Percentiles rank a stretch among this genome's conserved stretches.
Conservation (phyloP, 2,113 vertebrate genomes). For the Anarrhichthys ocellatus region DNA sequence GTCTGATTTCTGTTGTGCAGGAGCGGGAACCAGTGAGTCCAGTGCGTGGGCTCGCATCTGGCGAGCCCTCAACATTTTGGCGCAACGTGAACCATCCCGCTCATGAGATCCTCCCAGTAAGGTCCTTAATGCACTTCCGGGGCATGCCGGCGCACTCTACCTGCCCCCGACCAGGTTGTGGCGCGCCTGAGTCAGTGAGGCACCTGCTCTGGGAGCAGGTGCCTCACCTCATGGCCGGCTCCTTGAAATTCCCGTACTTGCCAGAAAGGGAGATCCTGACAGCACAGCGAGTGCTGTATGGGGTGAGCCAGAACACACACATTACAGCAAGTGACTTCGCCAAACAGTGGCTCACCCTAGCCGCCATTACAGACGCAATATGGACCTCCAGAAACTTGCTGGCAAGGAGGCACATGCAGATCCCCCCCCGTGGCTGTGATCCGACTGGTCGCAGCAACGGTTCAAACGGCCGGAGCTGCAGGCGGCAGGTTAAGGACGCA, state of each 20-base stretch:
- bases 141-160: not conserved
- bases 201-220: not conserved
- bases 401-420: conserved; percentile 42
- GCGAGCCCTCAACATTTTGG: no score
- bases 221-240: no score
- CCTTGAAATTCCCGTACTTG: not conserved
- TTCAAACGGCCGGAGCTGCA: not conserved
- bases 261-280: no score
- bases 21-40: conserved; percentile 22
- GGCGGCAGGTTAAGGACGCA: conserved; percentile 28
- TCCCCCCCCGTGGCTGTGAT: conserved; percentile 31
- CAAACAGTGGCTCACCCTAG: conserved; percentile 13
- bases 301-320: not conserved
- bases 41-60: no score
- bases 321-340: no score
- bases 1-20: conserved; percentile 7
- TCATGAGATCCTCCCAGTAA: not conserved
- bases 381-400: conserved; percentile 45
- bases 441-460: not conserved
- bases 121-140: not conserved
- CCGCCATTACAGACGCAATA: conserved; percentile 27
- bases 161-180: not conserved
- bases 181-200: not conserved
- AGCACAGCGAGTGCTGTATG: conserved; percentile 7
- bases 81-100: conserved; percentile 17